Evolutionary conservation across 2,113 vertebrate genomes (phyloP).

Genomic region (Amphilophus citrinellus): DNA sequence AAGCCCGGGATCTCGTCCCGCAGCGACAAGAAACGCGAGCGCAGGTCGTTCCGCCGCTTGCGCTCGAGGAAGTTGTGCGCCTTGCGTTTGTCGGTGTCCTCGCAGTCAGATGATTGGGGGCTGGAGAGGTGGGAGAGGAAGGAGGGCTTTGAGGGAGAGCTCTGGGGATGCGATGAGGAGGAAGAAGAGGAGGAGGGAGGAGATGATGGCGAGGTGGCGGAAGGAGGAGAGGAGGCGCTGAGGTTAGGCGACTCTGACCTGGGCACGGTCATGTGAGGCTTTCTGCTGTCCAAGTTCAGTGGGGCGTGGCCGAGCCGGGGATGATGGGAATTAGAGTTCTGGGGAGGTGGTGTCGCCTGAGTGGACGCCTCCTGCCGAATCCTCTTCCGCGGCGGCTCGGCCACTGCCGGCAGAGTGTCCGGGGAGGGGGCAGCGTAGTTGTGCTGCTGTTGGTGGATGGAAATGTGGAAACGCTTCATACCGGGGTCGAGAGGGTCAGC

Average conservation of each 20-base stretch:
- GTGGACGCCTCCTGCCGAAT: slow-evolving; percentile 61
- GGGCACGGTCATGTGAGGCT: slow-evolving; percentile 9
- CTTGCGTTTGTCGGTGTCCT: slow-evolving; percentile 93
- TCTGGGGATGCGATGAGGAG: slow-evolving; percentile 25
- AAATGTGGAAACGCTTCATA: slow-evolving; percentile 95
- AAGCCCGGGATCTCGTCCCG: slow-evolving; percentile 93
- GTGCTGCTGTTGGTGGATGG: slow-evolving; percentile 97
- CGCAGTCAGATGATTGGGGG: slow-evolving; percentile 89
- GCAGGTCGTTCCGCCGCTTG: slow-evolving; percentile 93
- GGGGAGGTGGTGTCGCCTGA: slow-evolving; percentile 58
- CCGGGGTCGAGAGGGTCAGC: slow-evolving; percentile 90
- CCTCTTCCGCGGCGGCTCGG: slow-evolving; percentile 76
- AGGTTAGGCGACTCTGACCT: slow-evolving; percentile 59
- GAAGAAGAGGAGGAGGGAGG: slow-evolving; percentile 56
- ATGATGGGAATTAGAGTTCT: slow-evolving; percentile 67
- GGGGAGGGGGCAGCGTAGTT: slow-evolving; percentile 95
- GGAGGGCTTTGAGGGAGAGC: slow-evolving; percentile 59
- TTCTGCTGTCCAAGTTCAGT: slow-evolving; percentile 66
- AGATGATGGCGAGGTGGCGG: slow-evolving; percentile 56
- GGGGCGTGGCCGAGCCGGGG: slow-evolving; percentile 59
- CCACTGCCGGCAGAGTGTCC: slow-evolving; percentile 69
- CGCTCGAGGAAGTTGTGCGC: slow-evolving; percentile 96
- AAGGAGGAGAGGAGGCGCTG: slow-evolving; percentile 60
- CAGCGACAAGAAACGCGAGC: slow-evolving; percentile 91
- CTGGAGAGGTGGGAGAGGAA: slow-evolving; percentile 71